Base-by-base conservation (phyloP, 2,888 invertebrate genomes). In the Gisinianus flammeolus region DNA sequence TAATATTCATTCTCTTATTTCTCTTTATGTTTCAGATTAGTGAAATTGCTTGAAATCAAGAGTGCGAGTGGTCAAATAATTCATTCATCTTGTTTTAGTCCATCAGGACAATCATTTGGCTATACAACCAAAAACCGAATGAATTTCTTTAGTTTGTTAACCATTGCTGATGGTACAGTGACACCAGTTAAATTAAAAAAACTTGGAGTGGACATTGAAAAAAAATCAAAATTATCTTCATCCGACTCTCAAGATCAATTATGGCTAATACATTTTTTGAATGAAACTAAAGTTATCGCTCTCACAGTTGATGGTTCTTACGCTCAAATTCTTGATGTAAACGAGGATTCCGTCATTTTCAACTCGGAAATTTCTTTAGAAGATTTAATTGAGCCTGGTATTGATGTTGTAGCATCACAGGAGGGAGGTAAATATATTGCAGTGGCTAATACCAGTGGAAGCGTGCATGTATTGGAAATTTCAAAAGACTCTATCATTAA, bases 1-100 rank as follows among this genome's bases (percentile, higher is more conserved):
- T n/a, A 6, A 12, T 22, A 69, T 69, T 31, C 22, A 8, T n/a
- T n/a, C 22, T 64, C 44, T 69, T 28, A 2, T 22, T 30, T 28
- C 30, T 54, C 4, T n/a, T n/a, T 10, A 56, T 10, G 31, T 72
- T 75, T n/a, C 68, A 83, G 84, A 24, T 76, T 83, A 2, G 76
- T 78, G 64, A 82, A 82, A 54, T 24, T 83, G 8, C 19, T 83
- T 26, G 82, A 84, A 44, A 78, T 84, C 44, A 56, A 73, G 12
- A 83, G 81, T 22, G 79, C 79, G 28, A 74, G 67, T 28, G 35
- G 73, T 5, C 73, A 79, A 30, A 31, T 68, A 35, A 79, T 84
- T 19, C 54, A 79, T 56, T 83, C 83, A 16, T 71, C 81, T 0
- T 79, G 79, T 30, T 31, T 83, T 12, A 81, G 76, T 28, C 62